These are phyloP conservation scores for Pipistrellus pipistrellus DNA, from an alignment of 2,797 vertebrate genomes.

Conservation along the genomic window DNA sequence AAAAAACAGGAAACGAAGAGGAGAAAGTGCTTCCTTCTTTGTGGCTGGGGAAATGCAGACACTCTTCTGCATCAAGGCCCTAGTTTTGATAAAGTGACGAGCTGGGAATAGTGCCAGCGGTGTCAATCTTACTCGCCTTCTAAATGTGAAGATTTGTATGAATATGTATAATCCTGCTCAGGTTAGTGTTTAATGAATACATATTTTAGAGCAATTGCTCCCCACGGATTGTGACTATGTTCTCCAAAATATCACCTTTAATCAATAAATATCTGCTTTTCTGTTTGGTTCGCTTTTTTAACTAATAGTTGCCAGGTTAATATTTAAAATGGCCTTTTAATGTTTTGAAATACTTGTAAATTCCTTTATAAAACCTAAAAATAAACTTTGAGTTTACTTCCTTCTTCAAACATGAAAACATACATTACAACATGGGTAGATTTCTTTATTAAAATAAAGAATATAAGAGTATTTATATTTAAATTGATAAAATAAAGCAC, in stretches of 20 bases:
- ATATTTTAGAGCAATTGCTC: conserved; percentile 33
- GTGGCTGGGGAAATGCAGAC: neutral
- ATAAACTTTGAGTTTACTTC: neutral
- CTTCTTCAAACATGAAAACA: neutral
- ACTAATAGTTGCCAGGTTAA: neutral
- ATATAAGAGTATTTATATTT: neutral
- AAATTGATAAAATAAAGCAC: conserved; percentile 13
- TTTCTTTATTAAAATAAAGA: neutral
- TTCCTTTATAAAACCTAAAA: neutral
- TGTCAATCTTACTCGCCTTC: neutral
- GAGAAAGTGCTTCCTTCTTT: neutral
- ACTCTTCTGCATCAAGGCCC: neutral
- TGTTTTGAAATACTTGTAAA: neutral
- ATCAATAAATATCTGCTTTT: neutral
- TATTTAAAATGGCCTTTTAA: neutral
- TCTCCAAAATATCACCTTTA: neutral
- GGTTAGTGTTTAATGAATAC: neutral
- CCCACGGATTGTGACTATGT: neutral
- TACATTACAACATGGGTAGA: neutral
- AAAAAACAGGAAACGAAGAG: neutral
- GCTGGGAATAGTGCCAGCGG: conserved; percentile 39
- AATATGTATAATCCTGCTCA: neutral
- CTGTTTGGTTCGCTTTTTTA: neutral
- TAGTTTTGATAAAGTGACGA: conserved; percentile 1
- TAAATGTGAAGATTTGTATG: conserved; percentile 21